Evolutionary conservation across 2,113 vertebrate species (phyloP).

Genomic region (Geococcyx californianus): DNA sequence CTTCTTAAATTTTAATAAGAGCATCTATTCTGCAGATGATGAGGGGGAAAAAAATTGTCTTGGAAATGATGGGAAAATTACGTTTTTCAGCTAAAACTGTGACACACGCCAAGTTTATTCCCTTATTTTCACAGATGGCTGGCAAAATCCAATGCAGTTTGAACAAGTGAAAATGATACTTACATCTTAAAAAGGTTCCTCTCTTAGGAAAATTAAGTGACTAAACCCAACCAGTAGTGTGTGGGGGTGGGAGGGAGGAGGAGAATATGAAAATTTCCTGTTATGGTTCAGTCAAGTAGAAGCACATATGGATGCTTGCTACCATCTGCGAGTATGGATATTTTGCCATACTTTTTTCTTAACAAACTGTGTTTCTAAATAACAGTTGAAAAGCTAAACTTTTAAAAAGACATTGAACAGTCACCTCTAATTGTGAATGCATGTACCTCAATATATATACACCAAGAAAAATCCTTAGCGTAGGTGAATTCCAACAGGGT

Average conservation of each 20-base stretch:
- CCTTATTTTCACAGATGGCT: constrained; percentile 50
- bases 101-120: constrained; percentile 2
- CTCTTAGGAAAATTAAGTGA: constrained; percentile 35
- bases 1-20: constrained; percentile 30
- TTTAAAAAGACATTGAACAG: not conserved
- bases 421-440: not conserved
- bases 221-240: not conserved
- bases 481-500: not conserved
- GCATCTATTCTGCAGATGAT: constrained; percentile 19
- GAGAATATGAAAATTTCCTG: constrained; percentile 6
- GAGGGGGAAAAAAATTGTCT: not conserved
- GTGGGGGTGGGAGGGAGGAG: accelerated
- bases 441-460: not conserved
- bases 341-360: not conserved
- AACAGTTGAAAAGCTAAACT: not conserved
- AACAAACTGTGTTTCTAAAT: too few relatives aligned
- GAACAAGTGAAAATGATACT: constrained; percentile 27
- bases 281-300: constrained; percentile 10
- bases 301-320: constrained; percentile 17
- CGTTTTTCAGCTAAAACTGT: not conserved
- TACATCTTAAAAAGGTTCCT: constrained; percentile 30
- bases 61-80: constrained; percentile 13
- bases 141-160: not conserved
- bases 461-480: not conserved
- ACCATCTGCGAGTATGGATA: constrained; percentile 1